These are phyloP conservation scores for Drosophila setifemur DNA, from an alignment of 1,140 invertebrate species.

Conservation along the genomic window DNA sequence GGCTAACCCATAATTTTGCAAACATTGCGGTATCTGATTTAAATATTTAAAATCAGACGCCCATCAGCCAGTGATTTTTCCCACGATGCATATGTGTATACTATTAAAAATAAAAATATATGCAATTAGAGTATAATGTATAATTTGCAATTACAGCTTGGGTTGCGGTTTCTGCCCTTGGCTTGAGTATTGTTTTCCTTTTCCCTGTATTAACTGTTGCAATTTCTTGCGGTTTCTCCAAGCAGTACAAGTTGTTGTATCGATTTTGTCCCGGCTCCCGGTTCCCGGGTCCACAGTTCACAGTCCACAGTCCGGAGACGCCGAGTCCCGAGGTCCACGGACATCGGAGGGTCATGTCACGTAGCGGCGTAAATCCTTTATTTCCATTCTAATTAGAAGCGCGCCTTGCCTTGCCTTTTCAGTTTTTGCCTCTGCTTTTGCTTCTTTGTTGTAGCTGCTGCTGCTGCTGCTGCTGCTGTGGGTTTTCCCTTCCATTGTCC, in stretches of 20 bases:
- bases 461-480: neutral
- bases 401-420: neutral
- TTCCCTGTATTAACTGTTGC: slow-evolving; percentile 4
- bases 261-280: slow-evolving; percentile 29
- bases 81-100: too few species aligned
- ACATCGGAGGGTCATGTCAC: slow-evolving; percentile 52
- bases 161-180: too few species aligned
- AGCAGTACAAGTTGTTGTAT: slow-evolving; percentile 9
- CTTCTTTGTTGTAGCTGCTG: neutral
- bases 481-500: neutral
- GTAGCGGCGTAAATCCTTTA: slow-evolving; percentile 63
- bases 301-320: too few species aligned
- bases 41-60: too few species aligned
- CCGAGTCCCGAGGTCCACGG: neutral
- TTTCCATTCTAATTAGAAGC: slow-evolving; percentile 70
- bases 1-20: too few species aligned
- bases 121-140: too few species aligned
- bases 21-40: too few species aligned
- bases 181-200: too few species aligned
- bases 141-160: too few species aligned
- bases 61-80: too few species aligned
- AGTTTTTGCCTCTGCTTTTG: neutral
- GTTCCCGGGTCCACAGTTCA: neutral
- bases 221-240: too few species aligned
- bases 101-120: too few species aligned